Base-by-base conservation (phyloP, 2,888 invertebrate genomes). In the Pterobdella sp. region DNA sequence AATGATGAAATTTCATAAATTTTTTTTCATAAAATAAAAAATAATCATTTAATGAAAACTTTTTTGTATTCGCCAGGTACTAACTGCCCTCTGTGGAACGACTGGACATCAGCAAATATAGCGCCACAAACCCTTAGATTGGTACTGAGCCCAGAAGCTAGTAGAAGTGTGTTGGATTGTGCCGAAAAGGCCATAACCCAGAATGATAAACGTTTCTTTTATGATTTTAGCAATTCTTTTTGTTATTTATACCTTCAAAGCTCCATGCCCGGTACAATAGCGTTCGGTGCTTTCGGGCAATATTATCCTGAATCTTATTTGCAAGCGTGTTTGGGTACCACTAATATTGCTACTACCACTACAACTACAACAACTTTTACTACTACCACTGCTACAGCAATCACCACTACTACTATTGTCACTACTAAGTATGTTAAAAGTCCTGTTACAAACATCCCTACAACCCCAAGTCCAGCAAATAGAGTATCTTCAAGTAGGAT, bases 351-450 rank as follows among this genome's bases (percentile, higher is more conserved):
- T 18, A 31, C 7, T 31, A 67, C n/a, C n/a, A 67, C 36, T 67
- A 67, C n/a, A 18, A 67, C 36, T 31, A 31, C 10, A 14, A 14
- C 36, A 26, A 67, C 36, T 34, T 14, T 34, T 67, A 18, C 36
- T 4, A 67, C n/a, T 67, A 14, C 36, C 36, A 67, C 68, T 36
- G 26, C 68, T 37, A 68, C 37, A 10, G 10, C 68, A 7, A 68
- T 26, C 49, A 68, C 68, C 37, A 36, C 36, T 68, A 37, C 68
- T 68, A 68, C 37, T 37, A 68, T 4, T 68, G 37, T 42, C 26
- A 68, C 68, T 18, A 36, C 68, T 37, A 37, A 10, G 14, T 10
- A 36, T 26, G 4, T 26, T 2, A 68, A 36, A 3, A 68, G 22
- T 18, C 3, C 36, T 26, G 1, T 26, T 1, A 68, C 7, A 3